Evolutionary conservation across 2,797 vertebrate genomes (phyloP).

Genomic region (Macropus fuliginosus): DNA sequence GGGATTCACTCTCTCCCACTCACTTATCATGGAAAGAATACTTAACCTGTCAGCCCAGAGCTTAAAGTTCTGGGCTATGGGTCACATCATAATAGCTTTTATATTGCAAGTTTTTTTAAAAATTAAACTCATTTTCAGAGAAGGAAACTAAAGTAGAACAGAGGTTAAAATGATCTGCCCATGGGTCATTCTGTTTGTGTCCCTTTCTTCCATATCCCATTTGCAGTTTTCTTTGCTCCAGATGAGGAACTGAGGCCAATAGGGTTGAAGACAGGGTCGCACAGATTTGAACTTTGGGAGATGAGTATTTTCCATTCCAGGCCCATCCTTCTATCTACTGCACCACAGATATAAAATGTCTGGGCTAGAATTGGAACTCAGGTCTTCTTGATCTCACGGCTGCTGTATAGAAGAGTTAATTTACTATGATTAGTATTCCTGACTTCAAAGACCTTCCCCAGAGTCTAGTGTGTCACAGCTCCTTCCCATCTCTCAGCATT

Average conservation of each 20-base stretch:
- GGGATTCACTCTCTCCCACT: neutral
- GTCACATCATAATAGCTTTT: neutral
- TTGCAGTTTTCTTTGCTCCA: neutral
- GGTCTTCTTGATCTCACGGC: neutral
- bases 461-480: neutral
- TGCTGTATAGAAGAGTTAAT: neutral
- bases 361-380: neutral
- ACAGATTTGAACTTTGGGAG: neutral
- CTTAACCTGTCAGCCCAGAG: neutral
- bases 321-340: neutral
- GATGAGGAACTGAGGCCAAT: slow-evolving; percentile 28
- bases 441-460: neutral
- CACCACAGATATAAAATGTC: neutral
- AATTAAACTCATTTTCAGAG: neutral
- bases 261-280: slow-evolving; percentile 32
- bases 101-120: neutral
- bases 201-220: too few relatives aligned
- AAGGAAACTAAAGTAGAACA: too few relatives aligned
- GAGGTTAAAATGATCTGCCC: too few relatives aligned
- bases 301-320: neutral
- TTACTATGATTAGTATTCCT: neutral
- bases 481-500: neutral
- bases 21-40: neutral
- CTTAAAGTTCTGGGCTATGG: neutral
- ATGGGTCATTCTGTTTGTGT: too few relatives aligned